Conservation (phyloP, 2,888 invertebrate species). For the Pelosia muscerda region DNA sequence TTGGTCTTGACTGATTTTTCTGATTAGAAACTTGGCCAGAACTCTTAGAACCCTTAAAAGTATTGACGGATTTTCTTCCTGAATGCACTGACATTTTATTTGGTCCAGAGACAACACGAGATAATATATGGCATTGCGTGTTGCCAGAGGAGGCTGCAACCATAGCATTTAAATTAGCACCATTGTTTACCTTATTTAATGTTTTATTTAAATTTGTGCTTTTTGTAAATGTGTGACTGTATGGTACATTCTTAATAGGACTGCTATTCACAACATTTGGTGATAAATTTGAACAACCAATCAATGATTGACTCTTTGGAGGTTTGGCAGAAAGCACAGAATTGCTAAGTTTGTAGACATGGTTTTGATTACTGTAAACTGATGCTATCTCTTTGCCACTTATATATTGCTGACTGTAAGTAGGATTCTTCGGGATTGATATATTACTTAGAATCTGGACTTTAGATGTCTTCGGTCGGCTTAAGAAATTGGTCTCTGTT, state of each 20-base stretch:
- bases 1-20: slow-evolving; percentile 82
- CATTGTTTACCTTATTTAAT: slow-evolving; percentile 80
- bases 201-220: slow-evolving; percentile 78
- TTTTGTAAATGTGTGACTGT: slow-evolving; percentile 78
- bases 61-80: slow-evolving; percentile 76
- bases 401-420: slow-evolving; percentile 76
- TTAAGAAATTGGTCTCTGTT: slow-evolving; percentile 76
- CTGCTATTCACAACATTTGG: slow-evolving; percentile 75
- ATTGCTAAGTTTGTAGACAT: slow-evolving; percentile 80
- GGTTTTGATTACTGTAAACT: slow-evolving; percentile 78
- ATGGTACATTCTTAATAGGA: slow-evolving; percentile 79
- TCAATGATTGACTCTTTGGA: slow-evolving; percentile 76
- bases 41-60: slow-evolving; percentile 76
- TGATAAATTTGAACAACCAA: slow-evolving; percentile 74
- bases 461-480: slow-evolving; percentile 77
- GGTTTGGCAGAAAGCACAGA: slow-evolving; percentile 79
- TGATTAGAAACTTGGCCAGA: slow-evolving; percentile 68
- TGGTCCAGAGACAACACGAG: slow-evolving; percentile 82
- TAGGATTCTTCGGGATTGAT: slow-evolving; percentile 79
- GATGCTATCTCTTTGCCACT: slow-evolving; percentile 74
- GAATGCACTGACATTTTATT: slow-evolving; percentile 83
- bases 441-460: slow-evolving; percentile 85
- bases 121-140: slow-evolving; percentile 82
- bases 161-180: slow-evolving; percentile 82
- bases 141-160: slow-evolving; percentile 76